Evolutionary conservation across 1,140 invertebrate genomes (phyloP).

Genomic region (Orius insidiosus): DNA sequence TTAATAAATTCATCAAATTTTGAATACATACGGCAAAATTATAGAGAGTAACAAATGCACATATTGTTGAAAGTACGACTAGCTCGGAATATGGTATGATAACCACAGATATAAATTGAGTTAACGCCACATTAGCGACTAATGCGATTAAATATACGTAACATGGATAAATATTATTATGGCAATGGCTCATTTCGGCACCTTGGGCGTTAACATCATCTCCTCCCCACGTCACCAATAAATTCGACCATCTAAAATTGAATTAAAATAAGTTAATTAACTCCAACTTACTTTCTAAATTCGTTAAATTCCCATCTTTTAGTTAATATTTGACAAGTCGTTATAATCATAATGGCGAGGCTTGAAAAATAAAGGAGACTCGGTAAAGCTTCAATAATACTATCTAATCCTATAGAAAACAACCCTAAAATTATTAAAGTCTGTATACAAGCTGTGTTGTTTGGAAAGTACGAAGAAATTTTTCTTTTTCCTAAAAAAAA

Average conservation of each 20-base stretch:
- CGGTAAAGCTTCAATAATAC: constrained; percentile 25
- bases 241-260: constrained; percentile 44
- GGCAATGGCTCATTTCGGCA: constrained; percentile 62
- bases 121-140: constrained; percentile 52
- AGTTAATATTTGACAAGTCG: constrained; percentile 27
- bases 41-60: constrained; percentile 54
- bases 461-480: constrained; percentile 3
- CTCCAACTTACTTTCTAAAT: constrained; percentile 19
- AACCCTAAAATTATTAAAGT: constrained; percentile 21
- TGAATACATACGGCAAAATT: constrained; percentile 34
- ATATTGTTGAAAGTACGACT: constrained; percentile 47
- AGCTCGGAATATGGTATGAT: constrained; percentile 71
- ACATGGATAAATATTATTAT: constrained; percentile 64
- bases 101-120: constrained; percentile 53
- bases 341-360: constrained; percentile 25
- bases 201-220: constrained; percentile 50
- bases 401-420: constrained; percentile 25
- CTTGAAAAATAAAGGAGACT: constrained; percentile 27
- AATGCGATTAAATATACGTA: constrained; percentile 58
- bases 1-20: constrained; percentile 1
- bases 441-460: constrained; percentile 6
- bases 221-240: constrained; percentile 50
- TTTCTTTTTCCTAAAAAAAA: constrained; percentile 7
- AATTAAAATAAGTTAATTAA: neutral
- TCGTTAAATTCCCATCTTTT: constrained; percentile 22